Percentiles rank a stretch among this genome's conserved stretches.
Evolutionary conservation across 2,113 vertebrate species (phyloP).

Genomic region (Poeciliopsis occidentalis): DNA sequence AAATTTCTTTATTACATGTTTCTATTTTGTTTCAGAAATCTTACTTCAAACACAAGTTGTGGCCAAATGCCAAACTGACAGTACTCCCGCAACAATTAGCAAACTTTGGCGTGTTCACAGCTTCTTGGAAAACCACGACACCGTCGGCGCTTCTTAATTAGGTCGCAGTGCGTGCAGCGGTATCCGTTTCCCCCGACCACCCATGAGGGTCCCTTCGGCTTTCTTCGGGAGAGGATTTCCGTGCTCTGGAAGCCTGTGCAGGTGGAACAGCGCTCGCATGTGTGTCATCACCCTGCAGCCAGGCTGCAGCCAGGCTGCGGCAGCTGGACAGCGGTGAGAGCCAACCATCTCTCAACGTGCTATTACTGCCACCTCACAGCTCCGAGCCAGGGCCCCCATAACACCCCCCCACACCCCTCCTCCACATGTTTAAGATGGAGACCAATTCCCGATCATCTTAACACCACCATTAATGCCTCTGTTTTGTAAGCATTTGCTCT

Average conservation of each 20-base stretch:
- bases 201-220: constrained; percentile 80
- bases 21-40: not conserved
- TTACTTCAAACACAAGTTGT: not conserved
- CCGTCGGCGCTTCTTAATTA: constrained; percentile 64
- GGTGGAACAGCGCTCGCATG: constrained; percentile 85
- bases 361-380: constrained; percentile 58
- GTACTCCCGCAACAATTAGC: not conserved
- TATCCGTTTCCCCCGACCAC: constrained; percentile 80
- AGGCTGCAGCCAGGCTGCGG: constrained; percentile 56
- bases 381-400: constrained; percentile 10
- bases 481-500: constrained; percentile 20
- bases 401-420: not conserved
- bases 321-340: constrained; percentile 66
- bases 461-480: constrained; percentile 24
- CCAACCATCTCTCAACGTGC: constrained; percentile 70
- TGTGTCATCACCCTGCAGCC: constrained; percentile 87
- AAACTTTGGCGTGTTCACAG: constrained; percentile 7
- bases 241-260: constrained; percentile 74
- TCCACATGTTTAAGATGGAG: constrained; percentile 51
- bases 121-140: constrained; percentile 14
- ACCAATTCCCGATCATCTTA: constrained; percentile 47
- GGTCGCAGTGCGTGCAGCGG: constrained; percentile 56
- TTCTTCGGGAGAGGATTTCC: constrained; percentile 76
- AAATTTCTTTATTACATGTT: not conserved
- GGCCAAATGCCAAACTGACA: not conserved